Conservation (phyloP, 1,140 invertebrate species). For the Elymnias hypermnestra region DNA sequence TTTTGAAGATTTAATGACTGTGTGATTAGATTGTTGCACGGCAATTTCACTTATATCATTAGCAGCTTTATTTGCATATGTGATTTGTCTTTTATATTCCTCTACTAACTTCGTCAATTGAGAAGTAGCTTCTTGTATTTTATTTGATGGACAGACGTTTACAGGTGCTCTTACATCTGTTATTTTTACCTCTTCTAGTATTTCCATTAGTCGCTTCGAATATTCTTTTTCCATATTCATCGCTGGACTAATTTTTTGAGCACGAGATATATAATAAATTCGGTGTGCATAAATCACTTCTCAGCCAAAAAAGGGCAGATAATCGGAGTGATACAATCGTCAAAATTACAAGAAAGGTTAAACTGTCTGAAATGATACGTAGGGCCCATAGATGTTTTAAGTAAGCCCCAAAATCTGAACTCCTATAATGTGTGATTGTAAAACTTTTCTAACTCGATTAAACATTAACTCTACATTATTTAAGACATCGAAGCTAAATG, state of each 20-base stretch:
- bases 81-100: background rate
- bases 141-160: background rate
- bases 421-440: too few species aligned
- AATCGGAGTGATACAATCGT: too few species aligned
- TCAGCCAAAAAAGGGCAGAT: too few species aligned
- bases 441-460: too few species aligned
- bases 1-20: background rate
- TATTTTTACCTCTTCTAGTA: background rate
- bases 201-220: background rate
- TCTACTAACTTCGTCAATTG: background rate
- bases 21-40: background rate
- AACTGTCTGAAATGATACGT: too few species aligned
- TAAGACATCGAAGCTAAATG: too few species aligned
- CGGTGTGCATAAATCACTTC: too few species aligned
- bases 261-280: too few species aligned
- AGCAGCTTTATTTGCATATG: background rate
- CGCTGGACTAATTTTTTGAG: background rate
- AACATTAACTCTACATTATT: too few species aligned
- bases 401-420: too few species aligned
- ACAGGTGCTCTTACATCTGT: background rate
- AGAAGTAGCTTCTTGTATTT: background rate
- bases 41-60: background rate
- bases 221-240: background rate
- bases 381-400: too few species aligned
- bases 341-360: too few species aligned